A percentile compares a stretch with the other conserved stretches of the same genome.
Conservation (phyloP, 2,113 vertebrate species). For the Sphaerodactylus townsendi region DNA sequence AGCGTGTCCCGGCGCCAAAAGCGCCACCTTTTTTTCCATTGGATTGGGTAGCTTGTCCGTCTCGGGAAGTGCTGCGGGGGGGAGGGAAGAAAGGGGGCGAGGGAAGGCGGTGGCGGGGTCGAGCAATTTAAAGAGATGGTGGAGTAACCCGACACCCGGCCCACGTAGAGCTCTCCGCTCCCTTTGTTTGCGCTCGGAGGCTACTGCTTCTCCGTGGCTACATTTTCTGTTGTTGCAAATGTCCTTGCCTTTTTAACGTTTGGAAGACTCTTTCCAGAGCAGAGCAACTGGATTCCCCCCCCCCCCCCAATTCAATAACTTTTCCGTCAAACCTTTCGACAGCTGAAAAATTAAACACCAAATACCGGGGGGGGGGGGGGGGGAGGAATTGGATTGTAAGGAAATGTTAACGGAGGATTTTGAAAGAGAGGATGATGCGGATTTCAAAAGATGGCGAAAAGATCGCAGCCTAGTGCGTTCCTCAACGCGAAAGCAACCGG, state of each 20-base stretch:
- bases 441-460: conserved; percentile 51
- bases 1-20: conserved; percentile 18
- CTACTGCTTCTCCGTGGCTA: not conserved
- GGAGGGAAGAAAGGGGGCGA: not conserved
- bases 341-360: not conserved
- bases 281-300: not conserved
- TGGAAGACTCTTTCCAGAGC: not conserved
- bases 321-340: not conserved
- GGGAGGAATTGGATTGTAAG: too few species aligned
- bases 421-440: not conserved
- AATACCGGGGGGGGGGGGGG: not conserved
- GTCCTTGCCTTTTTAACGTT: not conserved
- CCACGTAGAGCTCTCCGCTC: not conserved
- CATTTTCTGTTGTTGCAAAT: not conserved
- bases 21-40: not conserved
- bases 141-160: conserved; percentile 10
- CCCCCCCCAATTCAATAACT: not conserved
- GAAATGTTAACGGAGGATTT: too few species aligned
- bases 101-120: not conserved
- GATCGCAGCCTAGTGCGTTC: conserved; percentile 39
- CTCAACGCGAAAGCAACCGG: conserved; percentile 46
- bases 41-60: not conserved
- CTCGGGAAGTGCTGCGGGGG: too few species aligned
- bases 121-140: conserved; percentile 10
- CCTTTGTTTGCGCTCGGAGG: conserved; percentile 51